Percentiles rank a stretch among this genome's conserved stretches.
These are phyloP conservation scores for crab-eating macaque (Macaca fascicularis) DNA, from an alignment of 2,113 vertebrate species.

Conservation along the genomic window T2T-MFA8v1.1 NC_088389.1:50229501-50230000, in stretches of 20 bases:
- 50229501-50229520: constrained; percentile 58
- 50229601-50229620: constrained; percentile 43
- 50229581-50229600: constrained; percentile 23
- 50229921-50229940: neutral
- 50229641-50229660: constrained; percentile 9
- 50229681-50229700: constrained; percentile 38
- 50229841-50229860: neutral
- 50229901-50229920: neutral
- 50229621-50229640: neutral
- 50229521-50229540: constrained; percentile 28
- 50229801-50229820: too few species aligned
- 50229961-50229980: neutral
- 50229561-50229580: constrained; percentile 10
- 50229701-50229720: neutral
- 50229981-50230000: too few species aligned
- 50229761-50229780: too few species aligned
- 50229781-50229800: too few species aligned
- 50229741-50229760: neutral
- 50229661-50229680: neutral
- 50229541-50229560: constrained; percentile 50
- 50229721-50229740: neutral
- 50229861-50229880: constrained; percentile 8
- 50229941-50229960: neutral
- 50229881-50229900: neutral
- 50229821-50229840: too few species aligned